Conservation (phyloP, 1,140 invertebrate genomes). For the Caenorhabditis briggsae region DNA sequence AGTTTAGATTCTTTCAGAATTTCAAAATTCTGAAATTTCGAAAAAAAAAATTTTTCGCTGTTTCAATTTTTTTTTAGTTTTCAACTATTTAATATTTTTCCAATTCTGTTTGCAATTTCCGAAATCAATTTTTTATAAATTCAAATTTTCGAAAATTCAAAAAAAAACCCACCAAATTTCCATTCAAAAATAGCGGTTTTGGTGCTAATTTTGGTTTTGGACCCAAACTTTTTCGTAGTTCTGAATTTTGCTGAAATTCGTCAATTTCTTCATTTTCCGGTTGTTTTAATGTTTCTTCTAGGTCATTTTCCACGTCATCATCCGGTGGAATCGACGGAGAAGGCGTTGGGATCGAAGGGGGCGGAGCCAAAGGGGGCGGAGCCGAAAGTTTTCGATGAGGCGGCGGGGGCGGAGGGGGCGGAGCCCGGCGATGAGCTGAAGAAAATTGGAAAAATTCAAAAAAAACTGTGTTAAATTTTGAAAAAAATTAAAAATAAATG, state of each 20-base stretch:
- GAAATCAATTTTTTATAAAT: too few species aligned
- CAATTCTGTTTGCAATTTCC: too few species aligned
- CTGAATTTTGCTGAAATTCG: too few species aligned
- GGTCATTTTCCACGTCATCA: not conserved
- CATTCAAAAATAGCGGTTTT: constrained; percentile 51
- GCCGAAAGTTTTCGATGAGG: constrained; percentile 14
- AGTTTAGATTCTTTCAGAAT: too few species aligned
- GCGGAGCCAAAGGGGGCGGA: not conserved
- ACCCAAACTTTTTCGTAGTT: constrained; percentile 4
- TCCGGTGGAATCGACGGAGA: not conserved
- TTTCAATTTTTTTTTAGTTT: not conserved
- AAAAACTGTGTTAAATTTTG: too few species aligned
- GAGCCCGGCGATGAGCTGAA: constrained; percentile 2
- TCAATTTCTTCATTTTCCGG: not conserved
- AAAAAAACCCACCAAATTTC: constrained; percentile 7
- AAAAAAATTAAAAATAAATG: too few species aligned
- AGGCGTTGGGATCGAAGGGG: not conserved
- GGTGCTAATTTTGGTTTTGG: constrained; percentile 15
- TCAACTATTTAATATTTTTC: not conserved
- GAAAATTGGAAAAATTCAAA: too few species aligned
- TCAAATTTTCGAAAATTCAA: too few species aligned
- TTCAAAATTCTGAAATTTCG: not conserved
- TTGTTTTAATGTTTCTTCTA: not conserved
- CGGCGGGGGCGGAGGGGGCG: not conserved
- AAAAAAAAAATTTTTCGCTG: not conserved